Percentiles rank a stretch among this genome's conserved stretches.
These are phyloP conservation scores for Schizothorax lantsangensis DNA, from an alignment of 2,797 vertebrate species.

Conservation along the genomic window DNA sequence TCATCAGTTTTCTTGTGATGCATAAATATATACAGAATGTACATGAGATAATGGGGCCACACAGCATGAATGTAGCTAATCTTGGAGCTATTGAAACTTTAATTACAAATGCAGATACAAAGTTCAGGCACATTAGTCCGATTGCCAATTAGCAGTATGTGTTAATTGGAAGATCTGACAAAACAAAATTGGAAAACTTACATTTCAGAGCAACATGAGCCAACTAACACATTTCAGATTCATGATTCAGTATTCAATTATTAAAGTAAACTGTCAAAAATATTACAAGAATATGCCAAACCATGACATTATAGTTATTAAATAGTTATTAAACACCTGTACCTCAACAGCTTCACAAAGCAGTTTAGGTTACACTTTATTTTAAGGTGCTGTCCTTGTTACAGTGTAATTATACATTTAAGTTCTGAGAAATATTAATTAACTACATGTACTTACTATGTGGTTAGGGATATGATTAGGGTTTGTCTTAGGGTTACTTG, in stretches of 20 bases:
- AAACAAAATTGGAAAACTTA: slow-evolving; percentile 36
- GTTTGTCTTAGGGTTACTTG: neutral
- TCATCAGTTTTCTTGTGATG: neutral
- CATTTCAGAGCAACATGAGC: neutral
- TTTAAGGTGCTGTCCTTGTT: neutral
- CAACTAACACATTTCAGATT: neutral
- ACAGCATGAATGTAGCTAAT: slow-evolving; percentile 9
- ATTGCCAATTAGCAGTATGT: neutral
- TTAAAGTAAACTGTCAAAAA: neutral
- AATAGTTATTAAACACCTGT: neutral
- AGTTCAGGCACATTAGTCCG: slow-evolving; percentile 15
- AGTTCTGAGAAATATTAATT: neutral
- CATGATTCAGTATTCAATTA: neutral
- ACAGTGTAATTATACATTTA: neutral
- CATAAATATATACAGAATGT: neutral
- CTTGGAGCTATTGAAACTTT: slow-evolving; percentile 1
- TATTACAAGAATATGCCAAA: neutral
- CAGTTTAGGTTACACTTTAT: neutral
- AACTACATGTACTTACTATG: neutral
- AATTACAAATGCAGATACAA: slow-evolving; percentile 19
- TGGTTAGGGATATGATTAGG: neutral
- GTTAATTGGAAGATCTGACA: slow-evolving; percentile 26
- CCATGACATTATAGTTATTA: neutral
- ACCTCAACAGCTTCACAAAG: neutral
- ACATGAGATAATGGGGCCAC: neutral